phyloP scores from a whole-genome alignment of 2,888 invertebrate species.

The Anagyrus pseudococci region DNA sequence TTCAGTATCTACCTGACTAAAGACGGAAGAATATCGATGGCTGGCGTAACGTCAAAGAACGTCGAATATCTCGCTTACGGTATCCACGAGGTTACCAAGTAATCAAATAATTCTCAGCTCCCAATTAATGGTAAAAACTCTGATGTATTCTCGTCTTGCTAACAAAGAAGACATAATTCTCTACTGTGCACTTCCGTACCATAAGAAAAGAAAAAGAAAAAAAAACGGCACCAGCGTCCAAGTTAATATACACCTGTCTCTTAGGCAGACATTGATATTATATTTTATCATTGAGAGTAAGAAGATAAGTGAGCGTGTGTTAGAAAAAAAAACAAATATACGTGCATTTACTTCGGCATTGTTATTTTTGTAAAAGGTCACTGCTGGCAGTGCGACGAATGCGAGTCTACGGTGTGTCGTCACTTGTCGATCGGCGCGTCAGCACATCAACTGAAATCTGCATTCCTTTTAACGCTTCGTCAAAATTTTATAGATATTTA shows the following conservation, averaged over 20 bases:
- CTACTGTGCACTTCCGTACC: slow-evolving; percentile 24
- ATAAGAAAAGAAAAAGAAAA: too few relatives aligned
- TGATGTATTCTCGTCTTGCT: too few relatives aligned
- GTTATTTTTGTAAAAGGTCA: slow-evolving; percentile 45
- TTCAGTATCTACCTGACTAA: slow-evolving; percentile 94
- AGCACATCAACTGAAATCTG: slow-evolving; percentile 9
- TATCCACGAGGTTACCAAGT: slow-evolving; percentile 90
- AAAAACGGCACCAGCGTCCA: not conserved
- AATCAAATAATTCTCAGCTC: slow-evolving; percentile 47
- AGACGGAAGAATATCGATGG: slow-evolving; percentile 98
- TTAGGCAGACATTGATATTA: not conserved
- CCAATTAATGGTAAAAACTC: slow-evolving; percentile 1
- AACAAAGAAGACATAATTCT: slow-evolving; percentile 20
- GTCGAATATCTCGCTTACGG: slow-evolving; percentile 93
- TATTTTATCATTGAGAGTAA: slow-evolving; percentile 22
- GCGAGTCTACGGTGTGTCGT: too few relatives aligned
- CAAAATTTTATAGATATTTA: slow-evolving; percentile 32
- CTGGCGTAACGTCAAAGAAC: slow-evolving; percentile 94
- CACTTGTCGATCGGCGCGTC: slow-evolving; percentile 13
- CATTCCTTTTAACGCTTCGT: slow-evolving; percentile 24
- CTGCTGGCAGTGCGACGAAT: slow-evolving; percentile 49
- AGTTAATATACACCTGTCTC: not conserved
- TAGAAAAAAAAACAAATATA: slow-evolving; percentile 8
- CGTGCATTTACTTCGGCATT: slow-evolving; percentile 44
- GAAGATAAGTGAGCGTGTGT: not conserved